Evolutionary conservation across 2,888 invertebrate species (phyloP), one percentile per base, ranked within the genome.

Genomic region (Neelides folsomi): DNA sequence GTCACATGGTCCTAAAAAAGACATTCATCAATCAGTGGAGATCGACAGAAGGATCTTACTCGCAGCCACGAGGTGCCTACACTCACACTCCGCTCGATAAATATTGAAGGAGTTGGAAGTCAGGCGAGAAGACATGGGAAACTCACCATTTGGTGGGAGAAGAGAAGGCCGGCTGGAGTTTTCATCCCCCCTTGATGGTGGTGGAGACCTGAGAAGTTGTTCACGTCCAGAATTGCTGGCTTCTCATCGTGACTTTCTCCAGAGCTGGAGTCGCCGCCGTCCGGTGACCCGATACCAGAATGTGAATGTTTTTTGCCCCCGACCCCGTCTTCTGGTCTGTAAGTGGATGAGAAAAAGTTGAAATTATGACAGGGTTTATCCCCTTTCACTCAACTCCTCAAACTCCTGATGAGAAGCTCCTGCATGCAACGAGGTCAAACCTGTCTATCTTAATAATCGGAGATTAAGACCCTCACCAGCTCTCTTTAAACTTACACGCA

Each of bases 101-200:
- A 27, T 27, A 27, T 27, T 27, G 27, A 7, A 27, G 7, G 4
- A 3, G 27, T 3, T 7, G 27, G 27, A 27, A n/a, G n/a, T n/a
- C n/a, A n/a, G 27, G 4, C 7, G 27, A 3, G 27, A 27, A 27
- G 27, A 27, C 16, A 37, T 10, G 20, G 37, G 10, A 12, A 47
- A 43, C 59, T 53, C 58, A 62, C 63, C 63, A 64, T 64, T 62
- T 60, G 62, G 53, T 63, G 63, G 47, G 59, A 58, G 16, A 59
- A 60, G 50, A 62, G 58, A 13, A 59, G 52, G 19, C 54, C 52
- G 54, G 59, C 54, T 39, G 58, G 57, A 13, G 58, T 54, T 49
- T 51, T 50, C 44, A 48, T 49, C 34, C 50, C 50, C 27, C 42
- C 43, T 16, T 55, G 53, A 48, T 53, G 51, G 41, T 53, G 51